Evolutionary conservation across 2,888 invertebrate species (phyloP).

Genomic region (Bombylius discolor): DNA sequence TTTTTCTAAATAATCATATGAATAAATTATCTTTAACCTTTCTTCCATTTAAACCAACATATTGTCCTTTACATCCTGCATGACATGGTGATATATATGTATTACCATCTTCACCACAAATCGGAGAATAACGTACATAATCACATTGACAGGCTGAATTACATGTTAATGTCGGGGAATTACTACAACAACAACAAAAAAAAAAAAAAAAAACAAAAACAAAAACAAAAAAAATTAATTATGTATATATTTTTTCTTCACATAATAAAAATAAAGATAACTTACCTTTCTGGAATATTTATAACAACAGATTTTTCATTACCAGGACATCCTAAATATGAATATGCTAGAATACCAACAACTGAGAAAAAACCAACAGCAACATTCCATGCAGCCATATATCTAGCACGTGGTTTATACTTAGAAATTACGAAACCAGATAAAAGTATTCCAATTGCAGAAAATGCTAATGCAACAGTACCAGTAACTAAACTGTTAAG

Average conservation of each 20-base stretch:
- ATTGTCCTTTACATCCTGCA: constrained; percentile 52
- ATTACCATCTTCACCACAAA: constrained; percentile 51
- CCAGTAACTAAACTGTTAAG: constrained; percentile 53
- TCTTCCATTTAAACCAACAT: constrained; percentile 32
- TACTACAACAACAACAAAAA: constrained; percentile 1
- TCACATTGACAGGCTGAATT: constrained; percentile 55
- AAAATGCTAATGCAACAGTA: constrained; percentile 54
- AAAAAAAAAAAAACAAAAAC: no score
- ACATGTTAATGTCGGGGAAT: constrained; percentile 34
- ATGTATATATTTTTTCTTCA: no score
- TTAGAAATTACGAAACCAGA: constrained; percentile 53
- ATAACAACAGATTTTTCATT: constrained; percentile 40
- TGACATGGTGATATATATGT: constrained; percentile 70
- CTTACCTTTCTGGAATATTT: constrained; percentile 28
- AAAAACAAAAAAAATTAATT: no score
- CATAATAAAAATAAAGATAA: constrained; percentile 3
- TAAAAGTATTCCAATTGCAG: constrained; percentile 52
- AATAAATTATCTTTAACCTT: constrained; percentile 26
- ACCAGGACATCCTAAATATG: constrained; percentile 51
- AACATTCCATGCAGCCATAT: constrained; percentile 57
- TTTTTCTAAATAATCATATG: neutral
- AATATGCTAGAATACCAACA: constrained; percentile 48
- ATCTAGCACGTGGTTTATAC: constrained; percentile 51
- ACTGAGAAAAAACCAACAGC: constrained; percentile 49
- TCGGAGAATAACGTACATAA: constrained; percentile 58